Percentiles rank a stretch among this genome's conserved stretches.
Evolutionary conservation across 2,797 vertebrate species (phyloP).

Genomic region (Clarias platycephalus): DNA sequence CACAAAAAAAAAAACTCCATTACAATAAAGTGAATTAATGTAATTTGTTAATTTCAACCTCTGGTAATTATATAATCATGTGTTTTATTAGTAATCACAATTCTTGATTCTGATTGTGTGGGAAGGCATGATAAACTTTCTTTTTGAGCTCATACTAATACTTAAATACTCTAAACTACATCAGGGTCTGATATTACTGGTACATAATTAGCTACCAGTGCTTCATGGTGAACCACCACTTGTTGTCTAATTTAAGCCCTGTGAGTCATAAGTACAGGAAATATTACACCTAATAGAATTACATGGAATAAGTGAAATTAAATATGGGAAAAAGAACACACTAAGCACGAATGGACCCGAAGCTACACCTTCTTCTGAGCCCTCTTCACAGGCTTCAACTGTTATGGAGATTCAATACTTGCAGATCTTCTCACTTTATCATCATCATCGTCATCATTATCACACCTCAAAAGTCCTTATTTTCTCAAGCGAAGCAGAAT

Average conservation of each 20-base stretch:
- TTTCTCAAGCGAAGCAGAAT: background rate
- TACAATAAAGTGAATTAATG: too few relatives aligned
- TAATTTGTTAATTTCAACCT: too few relatives aligned
- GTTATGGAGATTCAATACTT: background rate
- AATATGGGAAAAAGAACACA: background rate
- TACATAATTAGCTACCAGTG: too few relatives aligned
- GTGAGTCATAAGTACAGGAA: background rate
- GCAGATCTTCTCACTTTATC: background rate
- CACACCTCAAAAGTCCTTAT: too few relatives aligned
- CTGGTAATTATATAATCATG: too few relatives aligned
- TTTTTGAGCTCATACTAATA: background rate
- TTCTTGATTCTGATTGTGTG: conserved; percentile 8
- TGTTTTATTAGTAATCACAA: background rate
- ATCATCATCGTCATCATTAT: too few relatives aligned
- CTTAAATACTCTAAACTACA: background rate
- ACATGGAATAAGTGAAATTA: background rate
- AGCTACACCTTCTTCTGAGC: background rate
- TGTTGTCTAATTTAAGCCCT: background rate
- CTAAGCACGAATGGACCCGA: background rate
- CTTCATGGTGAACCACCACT: background rate
- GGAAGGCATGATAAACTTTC: background rate
- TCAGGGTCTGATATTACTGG: background rate
- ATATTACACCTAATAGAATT: background rate
- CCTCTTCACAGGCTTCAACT: background rate
- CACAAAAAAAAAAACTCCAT: too few relatives aligned